A percentile compares a stretch with the other conserved stretches of the same genome.
These are phyloP conservation scores for Rhea pennata DNA, from an alignment of 2,113 vertebrate genomes.

Conservation along the genomic window DNA sequence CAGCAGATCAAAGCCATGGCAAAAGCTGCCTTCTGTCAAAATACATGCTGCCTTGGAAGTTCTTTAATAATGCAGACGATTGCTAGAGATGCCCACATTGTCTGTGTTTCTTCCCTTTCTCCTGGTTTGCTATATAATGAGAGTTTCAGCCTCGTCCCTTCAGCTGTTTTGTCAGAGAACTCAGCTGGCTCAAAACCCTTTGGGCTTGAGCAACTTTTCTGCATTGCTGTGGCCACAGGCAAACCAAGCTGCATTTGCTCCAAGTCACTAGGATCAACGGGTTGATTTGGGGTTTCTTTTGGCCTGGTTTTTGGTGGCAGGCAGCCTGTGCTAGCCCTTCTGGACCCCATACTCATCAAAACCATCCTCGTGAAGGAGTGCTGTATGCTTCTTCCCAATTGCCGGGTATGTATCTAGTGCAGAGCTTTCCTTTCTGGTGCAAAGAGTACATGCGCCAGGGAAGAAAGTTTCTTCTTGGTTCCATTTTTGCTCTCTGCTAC, in stretches of 20 bases:
- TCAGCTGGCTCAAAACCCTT: neutral
- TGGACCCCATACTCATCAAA: conserved; percentile 80
- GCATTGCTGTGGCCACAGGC: neutral
- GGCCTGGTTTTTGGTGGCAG: conserved; percentile 80
- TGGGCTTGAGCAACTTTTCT: neutral
- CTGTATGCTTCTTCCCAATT: conserved; percentile 79
- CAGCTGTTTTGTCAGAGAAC: neutral
- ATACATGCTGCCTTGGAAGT: neutral
- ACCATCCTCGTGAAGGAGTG: conserved; percentile 83
- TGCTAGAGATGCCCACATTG: neutral
- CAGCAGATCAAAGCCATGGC: neutral
- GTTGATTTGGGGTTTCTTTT: conserved; percentile 5
- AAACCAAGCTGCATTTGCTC: neutral
- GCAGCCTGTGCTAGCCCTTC: conserved; percentile 67
- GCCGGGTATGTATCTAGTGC: conserved; percentile 61
- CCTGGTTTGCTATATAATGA: neutral
- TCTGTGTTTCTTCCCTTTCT: neutral
- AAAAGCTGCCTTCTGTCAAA: conserved; percentile 9
- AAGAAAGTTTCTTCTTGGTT: neutral
- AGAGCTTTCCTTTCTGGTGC: fast-evolving
- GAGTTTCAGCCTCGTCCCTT: neutral
- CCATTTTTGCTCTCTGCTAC: neutral
- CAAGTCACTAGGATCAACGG: fast-evolving
- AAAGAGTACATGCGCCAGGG: neutral
- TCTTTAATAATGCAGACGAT: neutral